Base-by-base conservation (phyloP, 37 sponge, comb jelly and placozoan genomes). In the Eunapius fragilis region DNA sequence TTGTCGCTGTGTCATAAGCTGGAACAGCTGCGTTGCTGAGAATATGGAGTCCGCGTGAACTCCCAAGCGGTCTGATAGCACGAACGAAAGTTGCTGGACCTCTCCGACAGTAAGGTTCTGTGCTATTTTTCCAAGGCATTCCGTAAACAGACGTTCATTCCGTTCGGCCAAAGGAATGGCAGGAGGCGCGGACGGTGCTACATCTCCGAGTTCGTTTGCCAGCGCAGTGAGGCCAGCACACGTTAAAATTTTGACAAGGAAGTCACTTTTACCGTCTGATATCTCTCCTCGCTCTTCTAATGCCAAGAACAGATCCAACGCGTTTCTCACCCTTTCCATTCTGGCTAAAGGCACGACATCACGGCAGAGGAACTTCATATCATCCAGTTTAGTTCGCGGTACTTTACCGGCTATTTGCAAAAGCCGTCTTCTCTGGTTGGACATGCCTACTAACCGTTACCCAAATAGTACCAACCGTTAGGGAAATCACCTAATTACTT, bases 201-300 rank as follows among this genome's bases (percentile, higher is more conserved):
- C 76, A 2, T 37, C 31, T 28, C 36, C 68, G 2, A 88, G 33
- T 13, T 81, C 77, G 4, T 27, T 37, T 28, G 80, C 33, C 34
- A 92, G 78, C 2, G 75, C 36, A 22, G 19, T 67, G 17, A 49
- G 74, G 14, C 67, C 80, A 31, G 82, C 86, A 24, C 41, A 72
- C 7, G 2, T 49, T 24, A 92, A 41, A 0, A 83, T 27, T 28
- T 72, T 32, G 17, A 74, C 37, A 4, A 93, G 80, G 32, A 82
- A 89, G 36, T 22, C 77, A 24, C 80, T n/a, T 31, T 93, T 84
- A 35, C 89, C 38, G 26, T 32, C 27, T 24, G 80, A 28, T 0
- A 93, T 70, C 37, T 82, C 79, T 2, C 93, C 93, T 35, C 80
- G 70, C 67, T 93, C 90, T 38, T 83, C 90, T 25, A 93, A 79